Evolutionary conservation across 2,113 vertebrate species (phyloP), one percentile per base, ranked within the genome.

Genomic region (Menura novaehollandiae): DNA sequence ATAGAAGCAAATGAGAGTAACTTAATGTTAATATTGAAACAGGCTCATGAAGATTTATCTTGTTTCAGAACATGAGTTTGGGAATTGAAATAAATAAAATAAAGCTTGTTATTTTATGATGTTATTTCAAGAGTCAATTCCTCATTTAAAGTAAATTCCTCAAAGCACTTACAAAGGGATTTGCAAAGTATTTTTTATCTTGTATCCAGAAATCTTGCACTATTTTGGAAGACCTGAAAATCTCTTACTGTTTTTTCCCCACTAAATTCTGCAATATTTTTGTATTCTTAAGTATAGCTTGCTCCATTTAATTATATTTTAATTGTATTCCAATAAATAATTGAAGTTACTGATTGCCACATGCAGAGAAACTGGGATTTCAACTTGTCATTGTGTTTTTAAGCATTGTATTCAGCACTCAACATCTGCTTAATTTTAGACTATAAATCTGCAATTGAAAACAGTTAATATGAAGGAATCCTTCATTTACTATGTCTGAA

Each of bases 391-490:
- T 76, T 94, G 68, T 95, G 56, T 74, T 93, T 93, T 94, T 90
- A 94, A 91, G 75, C 43, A n/a, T 87, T 93, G 55, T 92, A 55
- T 87, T 89, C 49, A 75, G 35, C 52, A 78, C 33, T 94, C 43
- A 88, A 74, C 67, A 77, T 95, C 89, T 94, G 62, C 85, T 75
- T 96, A 91, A 95, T 94, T 94, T 88, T 88, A 83, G 63, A 37
- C 68, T 76, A 58, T 90, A 93, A 95, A 90, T 95, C 71, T 93
- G 68, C 51, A 74, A 23, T 33, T 85, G 75, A 79, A 93, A 93
- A 43, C 52, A 69, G 41, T 69, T 91, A 91, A 76, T 94, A 28
- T 80, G 76, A 92, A 88, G 14, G 33, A 90, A 66, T 90, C 39
- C 24, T 47, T 55, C n/a, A 55, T 88, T 96, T 94, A 83, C 77